Evolutionary conservation across 1,140 invertebrate species (phyloP).

Genomic region (Araneus ventricosus): DNA sequence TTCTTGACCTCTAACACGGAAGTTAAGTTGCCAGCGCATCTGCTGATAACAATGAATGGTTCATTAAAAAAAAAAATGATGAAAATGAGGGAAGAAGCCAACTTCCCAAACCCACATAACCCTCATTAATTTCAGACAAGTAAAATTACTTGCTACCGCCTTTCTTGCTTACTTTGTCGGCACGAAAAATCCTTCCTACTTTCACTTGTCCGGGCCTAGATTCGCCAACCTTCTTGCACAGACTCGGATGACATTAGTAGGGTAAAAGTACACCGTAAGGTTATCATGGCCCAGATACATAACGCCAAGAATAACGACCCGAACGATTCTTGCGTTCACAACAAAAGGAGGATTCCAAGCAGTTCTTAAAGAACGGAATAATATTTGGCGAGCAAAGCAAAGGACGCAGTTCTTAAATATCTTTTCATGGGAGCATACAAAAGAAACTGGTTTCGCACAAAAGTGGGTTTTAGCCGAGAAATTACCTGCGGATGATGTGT

Average conservation of each 20-base stretch:
- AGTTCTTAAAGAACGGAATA: background rate
- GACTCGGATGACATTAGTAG: slow-evolving; percentile 61
- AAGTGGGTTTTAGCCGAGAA: slow-evolving; percentile 62
- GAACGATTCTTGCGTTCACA: background rate
- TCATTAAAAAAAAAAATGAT: background rate
- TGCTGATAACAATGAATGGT: slow-evolving; percentile 36
- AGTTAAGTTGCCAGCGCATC: slow-evolving; percentile 31
- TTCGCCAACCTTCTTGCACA: background rate
- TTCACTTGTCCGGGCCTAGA: slow-evolving; percentile 40
- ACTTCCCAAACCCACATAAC: slow-evolving; percentile 41
- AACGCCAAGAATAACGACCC: slow-evolving; percentile 19
- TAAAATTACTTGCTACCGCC: slow-evolving; percentile 6
- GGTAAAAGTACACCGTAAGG: slow-evolving; percentile 69
- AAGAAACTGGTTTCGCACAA: slow-evolving; percentile 66
- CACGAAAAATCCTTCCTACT: slow-evolving; percentile 39
- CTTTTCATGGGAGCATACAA: slow-evolving; percentile 20
- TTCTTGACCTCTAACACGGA: slow-evolving; percentile 53
- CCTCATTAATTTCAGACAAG: slow-evolving; percentile 43
- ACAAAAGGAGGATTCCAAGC: slow-evolving; percentile 33
- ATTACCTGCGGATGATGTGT: background rate
- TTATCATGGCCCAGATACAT: slow-evolving; percentile 60
- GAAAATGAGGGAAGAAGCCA: no score
- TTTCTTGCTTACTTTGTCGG: background rate
- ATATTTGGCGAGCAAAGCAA: background rate
- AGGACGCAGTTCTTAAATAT: slow-evolving; percentile 8